A percentile compares a stretch with the other conserved stretches of the same genome.
Evolutionary conservation across 2,797 vertebrate species (phyloP).

Genomic region (Octomys mimax): DNA sequence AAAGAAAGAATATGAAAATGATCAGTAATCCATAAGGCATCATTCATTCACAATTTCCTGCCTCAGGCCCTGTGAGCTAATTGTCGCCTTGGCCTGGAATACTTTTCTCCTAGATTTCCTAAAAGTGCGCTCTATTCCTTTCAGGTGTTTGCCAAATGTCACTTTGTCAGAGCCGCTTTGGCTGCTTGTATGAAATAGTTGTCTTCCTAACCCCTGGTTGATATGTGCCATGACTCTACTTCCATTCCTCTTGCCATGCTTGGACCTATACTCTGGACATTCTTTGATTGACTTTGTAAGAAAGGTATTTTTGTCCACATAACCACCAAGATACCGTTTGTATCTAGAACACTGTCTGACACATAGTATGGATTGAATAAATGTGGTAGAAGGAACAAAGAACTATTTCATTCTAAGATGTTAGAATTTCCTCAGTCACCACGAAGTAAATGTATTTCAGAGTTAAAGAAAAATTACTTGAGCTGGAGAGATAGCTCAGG

Average conservation of each 20-base stretch:
- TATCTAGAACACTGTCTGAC: background rate
- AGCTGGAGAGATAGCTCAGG: no score
- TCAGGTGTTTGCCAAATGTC: background rate
- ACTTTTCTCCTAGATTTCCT: background rate
- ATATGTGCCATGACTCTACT: background rate
- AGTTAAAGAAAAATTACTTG: conserved; percentile 64
- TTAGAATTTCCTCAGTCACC: background rate
- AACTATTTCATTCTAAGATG: conserved; percentile 22
- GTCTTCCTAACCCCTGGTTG: background rate
- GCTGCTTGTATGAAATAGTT: background rate
- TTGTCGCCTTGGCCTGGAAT: background rate
- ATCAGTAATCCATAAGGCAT: background rate
- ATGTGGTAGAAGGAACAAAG: conserved; percentile 13
- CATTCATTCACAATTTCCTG: background rate
- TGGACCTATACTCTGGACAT: background rate
- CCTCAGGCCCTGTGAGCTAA: conserved; percentile 29
- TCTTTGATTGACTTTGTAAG: conserved; percentile 17
- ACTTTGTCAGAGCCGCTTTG: background rate
- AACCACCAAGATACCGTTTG: background rate
- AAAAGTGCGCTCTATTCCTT: background rate
- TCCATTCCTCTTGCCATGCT: background rate
- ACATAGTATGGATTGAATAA: conserved; percentile 33
- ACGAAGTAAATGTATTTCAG: background rate
- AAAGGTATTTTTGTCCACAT: background rate
- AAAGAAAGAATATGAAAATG: conserved; percentile 15